phyloP scores from a whole-genome alignment of 2,113 vertebrate genomes.

The Prochilodus magdalenae region DNA sequence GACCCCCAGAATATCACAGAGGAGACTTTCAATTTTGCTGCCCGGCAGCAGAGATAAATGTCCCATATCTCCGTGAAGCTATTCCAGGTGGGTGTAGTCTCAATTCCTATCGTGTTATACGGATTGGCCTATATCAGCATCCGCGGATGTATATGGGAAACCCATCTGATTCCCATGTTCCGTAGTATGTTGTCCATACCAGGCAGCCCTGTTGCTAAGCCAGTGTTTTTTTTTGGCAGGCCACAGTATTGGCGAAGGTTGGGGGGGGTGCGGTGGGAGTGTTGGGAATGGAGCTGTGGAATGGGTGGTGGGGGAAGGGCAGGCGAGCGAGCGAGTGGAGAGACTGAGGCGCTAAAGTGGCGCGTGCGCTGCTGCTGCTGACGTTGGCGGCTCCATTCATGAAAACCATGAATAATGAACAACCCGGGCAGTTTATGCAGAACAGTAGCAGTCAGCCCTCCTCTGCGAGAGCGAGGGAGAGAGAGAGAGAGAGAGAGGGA shows the following conservation, averaged over 20 bases:
- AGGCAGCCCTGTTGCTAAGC: too few species aligned
- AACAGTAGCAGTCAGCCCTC: slow-evolving; percentile 20
- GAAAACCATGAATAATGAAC: slow-evolving; percentile 65
- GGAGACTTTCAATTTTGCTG: too few species aligned
- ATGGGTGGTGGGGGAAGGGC: slow-evolving; percentile 41
- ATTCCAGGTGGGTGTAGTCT: too few species aligned
- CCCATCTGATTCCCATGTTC: too few species aligned
- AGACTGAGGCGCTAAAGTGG: slow-evolving; percentile 26
- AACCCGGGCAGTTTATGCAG: slow-evolving; percentile 36
- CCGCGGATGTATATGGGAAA: too few species aligned
- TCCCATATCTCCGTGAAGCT: too few species aligned
- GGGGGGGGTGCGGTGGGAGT: background rate
- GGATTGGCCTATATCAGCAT: too few species aligned
- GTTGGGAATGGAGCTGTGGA: slow-evolving; percentile 7
- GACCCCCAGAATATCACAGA: too few species aligned
- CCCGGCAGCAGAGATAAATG: too few species aligned
- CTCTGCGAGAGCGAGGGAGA: slow-evolving; percentile 41
- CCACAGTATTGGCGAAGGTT: background rate
- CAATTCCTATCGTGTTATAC: too few species aligned
- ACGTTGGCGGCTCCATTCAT: slow-evolving; percentile 59
- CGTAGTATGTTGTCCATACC: too few species aligned
- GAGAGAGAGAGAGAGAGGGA: slow-evolving; percentile 2
- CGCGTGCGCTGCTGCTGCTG: slow-evolving; percentile 40
- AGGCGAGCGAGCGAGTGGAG: background rate
- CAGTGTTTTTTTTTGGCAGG: too few species aligned